These are phyloP conservation scores for Yponomeuta cagnagella DNA, from an alignment of 2,888 invertebrate genomes.

Conservation along the genomic window DNA sequence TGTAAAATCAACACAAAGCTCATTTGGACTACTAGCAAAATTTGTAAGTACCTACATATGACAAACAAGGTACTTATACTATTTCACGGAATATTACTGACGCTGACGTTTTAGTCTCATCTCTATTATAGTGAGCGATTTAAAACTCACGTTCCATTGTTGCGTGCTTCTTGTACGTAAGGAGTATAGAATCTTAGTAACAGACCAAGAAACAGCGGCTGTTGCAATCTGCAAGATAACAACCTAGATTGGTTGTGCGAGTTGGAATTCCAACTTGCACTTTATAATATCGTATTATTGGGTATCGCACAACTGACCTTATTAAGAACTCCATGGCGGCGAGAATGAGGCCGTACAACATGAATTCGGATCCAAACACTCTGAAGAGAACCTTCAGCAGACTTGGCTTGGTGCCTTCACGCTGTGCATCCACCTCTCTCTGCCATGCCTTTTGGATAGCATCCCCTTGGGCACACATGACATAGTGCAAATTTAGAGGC, in stretches of 20 bases:
- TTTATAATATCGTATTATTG: background rate
- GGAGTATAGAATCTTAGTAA: conserved; percentile 76
- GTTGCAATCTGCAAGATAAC: conserved; percentile 70
- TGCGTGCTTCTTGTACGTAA: conserved; percentile 36
- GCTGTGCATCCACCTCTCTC: conserved; percentile 60
- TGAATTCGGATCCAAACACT: conserved; percentile 77
- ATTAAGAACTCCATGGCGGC: conserved; percentile 78
- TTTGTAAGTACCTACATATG: too few species aligned
- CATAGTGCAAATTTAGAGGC: background rate
- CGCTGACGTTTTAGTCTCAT: too few species aligned
- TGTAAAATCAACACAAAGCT: too few species aligned
- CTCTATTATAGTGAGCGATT: background rate
- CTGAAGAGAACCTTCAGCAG: conserved; percentile 74
- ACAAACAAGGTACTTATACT: too few species aligned
- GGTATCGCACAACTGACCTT: conserved; percentile 52
- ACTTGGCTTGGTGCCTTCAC: conserved; percentile 65
- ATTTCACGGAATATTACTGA: too few species aligned
- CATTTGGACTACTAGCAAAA: too few species aligned
- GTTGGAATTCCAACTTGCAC: background rate
- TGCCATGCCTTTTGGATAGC: conserved; percentile 79
- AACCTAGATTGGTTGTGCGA: background rate
- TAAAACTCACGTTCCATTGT: conserved; percentile 39
- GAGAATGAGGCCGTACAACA: conserved; percentile 78
- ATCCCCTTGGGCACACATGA: conserved; percentile 64
- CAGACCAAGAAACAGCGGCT: conserved; percentile 78